These are phyloP conservation scores for Rhincodon typus DNA, from an alignment of 2,797 vertebrate species.

Conservation along the genomic window DNA sequence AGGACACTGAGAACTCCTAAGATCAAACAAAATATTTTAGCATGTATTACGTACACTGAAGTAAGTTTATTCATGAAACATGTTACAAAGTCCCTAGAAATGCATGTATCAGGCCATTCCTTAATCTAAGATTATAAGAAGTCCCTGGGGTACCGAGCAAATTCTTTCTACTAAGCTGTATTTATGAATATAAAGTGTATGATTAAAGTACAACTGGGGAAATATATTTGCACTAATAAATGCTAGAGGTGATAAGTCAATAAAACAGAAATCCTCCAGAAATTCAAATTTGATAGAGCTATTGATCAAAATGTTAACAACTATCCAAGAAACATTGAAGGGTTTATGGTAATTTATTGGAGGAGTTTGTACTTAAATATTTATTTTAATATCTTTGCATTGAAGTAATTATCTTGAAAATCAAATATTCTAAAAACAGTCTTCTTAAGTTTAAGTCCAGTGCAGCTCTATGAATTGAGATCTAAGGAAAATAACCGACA, in stretches of 20 bases:
- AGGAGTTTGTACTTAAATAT: not conserved
- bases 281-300: not conserved
- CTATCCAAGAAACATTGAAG: not conserved
- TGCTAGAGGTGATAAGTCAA: not conserved
- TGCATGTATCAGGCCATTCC: not conserved
- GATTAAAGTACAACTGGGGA: not conserved
- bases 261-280: not conserved
- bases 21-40: not conserved
- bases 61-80: not conserved
- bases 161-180: not conserved
- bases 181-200: not conserved
- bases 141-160: not conserved
- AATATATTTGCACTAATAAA: not conserved
- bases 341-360: not conserved
- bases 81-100: not conserved
- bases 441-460: not conserved
- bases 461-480: not conserved
- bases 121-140: not conserved
- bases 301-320: slow-evolving; percentile 6
- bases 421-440: not conserved
- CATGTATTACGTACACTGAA: not conserved
- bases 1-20: not conserved
- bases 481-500: not conserved
- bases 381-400: not conserved
- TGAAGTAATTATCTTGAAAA: not conserved